Evolutionary conservation across 2,888 invertebrate species (phyloP).

Genomic region (Boloria selene): DNA sequence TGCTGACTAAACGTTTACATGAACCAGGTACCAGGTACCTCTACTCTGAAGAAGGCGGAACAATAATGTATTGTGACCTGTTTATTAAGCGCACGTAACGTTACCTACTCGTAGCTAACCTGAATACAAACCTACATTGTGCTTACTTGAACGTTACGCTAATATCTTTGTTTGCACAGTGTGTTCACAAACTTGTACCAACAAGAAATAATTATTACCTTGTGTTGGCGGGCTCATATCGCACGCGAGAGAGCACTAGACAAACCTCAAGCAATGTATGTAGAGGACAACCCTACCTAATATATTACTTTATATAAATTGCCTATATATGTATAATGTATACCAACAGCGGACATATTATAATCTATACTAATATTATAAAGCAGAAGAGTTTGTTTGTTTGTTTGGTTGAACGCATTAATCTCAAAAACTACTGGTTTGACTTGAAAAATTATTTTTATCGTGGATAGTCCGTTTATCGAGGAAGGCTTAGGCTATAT

Average conservation of each 20-base stretch:
- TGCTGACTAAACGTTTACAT: not conserved
- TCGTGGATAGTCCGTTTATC: no score
- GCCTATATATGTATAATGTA: not conserved
- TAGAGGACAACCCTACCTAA: constrained; percentile 24
- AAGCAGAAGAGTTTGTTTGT: no score
- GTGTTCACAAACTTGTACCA: constrained; percentile 36
- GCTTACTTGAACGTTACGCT: constrained; percentile 32
- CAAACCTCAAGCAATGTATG: constrained; percentile 30
- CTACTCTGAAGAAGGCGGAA: not conserved
- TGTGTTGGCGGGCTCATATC: constrained; percentile 35
- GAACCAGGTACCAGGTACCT: not conserved
- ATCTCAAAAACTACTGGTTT: no score
- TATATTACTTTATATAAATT: constrained; percentile 9
- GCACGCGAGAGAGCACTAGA: constrained; percentile 30
- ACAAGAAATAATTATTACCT: constrained; percentile 40
- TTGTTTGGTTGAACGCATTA: no score
- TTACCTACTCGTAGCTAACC: constrained; percentile 23
- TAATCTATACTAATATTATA: no score
- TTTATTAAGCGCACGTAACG: constrained; percentile 20
- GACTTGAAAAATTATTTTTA: no score
- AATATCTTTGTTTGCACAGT: constrained; percentile 36
- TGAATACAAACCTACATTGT: constrained; percentile 32
- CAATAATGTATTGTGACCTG: constrained; percentile 6
- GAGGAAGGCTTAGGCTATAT: no score
- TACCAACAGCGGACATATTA: no score